Evolutionary conservation across 2,888 invertebrate genomes (phyloP).

Genomic region (Abscondita cerata): DNA sequence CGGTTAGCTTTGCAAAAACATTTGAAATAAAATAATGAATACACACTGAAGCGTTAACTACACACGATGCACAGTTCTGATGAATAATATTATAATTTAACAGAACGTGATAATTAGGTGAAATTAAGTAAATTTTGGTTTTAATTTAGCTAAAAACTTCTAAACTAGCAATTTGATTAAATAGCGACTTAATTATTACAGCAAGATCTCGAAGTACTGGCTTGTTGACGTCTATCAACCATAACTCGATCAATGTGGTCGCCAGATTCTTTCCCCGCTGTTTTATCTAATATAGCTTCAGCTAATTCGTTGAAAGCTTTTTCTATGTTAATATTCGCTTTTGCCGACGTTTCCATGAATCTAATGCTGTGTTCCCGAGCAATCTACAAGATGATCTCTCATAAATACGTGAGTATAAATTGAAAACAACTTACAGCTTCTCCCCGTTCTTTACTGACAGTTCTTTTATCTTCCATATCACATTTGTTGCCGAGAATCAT

Average conservation of each 20-base stretch:
- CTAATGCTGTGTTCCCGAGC: conserved; percentile 94
- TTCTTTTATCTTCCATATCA: conserved; percentile 95
- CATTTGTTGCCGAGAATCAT: conserved; percentile 99
- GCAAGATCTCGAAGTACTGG: conserved; percentile 69
- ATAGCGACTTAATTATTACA: conserved; percentile 51
- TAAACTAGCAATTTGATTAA: not conserved
- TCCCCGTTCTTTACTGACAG: conserved; percentile 91
- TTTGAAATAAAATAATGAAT: not conserved
- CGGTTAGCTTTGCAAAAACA: too few species aligned
- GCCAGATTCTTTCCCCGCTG: conserved; percentile 79
- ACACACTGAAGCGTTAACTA: conserved; percentile 9
- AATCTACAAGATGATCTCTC: conserved; percentile 67
- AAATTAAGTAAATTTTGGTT: not conserved
- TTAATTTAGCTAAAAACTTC: not conserved
- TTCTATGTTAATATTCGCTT: conserved; percentile 96
- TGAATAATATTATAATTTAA: not conserved
- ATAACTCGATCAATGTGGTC: conserved; percentile 75
- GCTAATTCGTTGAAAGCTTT: conserved; percentile 94
- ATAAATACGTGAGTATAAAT: not conserved
- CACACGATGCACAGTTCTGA: conserved; percentile 7
- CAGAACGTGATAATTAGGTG: conserved; percentile 7
- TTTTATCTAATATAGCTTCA: conserved; percentile 93
- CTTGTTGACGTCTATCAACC: conserved; percentile 75
- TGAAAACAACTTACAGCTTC: conserved; percentile 76
- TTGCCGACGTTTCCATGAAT: conserved; percentile 98